Base-by-base conservation (phyloP, 92 coral and sea anemone species). In the Heliopora coerulea region DNA sequence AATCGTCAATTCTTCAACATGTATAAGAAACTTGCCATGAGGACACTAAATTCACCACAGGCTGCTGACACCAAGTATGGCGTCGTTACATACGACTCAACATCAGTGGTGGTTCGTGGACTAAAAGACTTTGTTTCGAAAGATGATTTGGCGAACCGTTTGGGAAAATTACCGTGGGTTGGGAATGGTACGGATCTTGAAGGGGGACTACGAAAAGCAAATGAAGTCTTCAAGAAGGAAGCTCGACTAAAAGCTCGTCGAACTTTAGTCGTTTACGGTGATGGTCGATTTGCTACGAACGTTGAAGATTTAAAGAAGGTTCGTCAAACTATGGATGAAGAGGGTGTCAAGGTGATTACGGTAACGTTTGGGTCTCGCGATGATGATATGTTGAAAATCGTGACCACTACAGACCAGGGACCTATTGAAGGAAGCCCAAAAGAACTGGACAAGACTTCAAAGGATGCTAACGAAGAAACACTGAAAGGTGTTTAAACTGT, bases 241-340 rank as follows among this genome's bases (percentile, higher is more conserved):
- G 61, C 79, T 26, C 82, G 97, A 28, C 66, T 86, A 6, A 61
- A 79, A 34, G 90, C 96, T 17, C 89, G 82, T 60, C 88, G 84
- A 76, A 86, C 86, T 24, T 75, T 95, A 18, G 83, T 90, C 8
- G 56, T 95, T 20, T 78, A 83, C 74, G 86, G 89, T 17, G 99
- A 95, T 35, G 63, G 77, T 54, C 74, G 58, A 12, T 70, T 70
- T 41, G 0, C 62, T 31, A 18, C 31, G 0, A 70, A n/a, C 25
- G 30, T 19, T 19, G 77, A 70, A 48, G 77, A 70, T 12, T 37
- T 70, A 21, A 70, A 20, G 39, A 20, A 48, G 35, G 1, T 34
- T 17, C 23, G 62, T 44, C 63, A 54, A 30, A 21, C 32, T 13
- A 18, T 70, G 27, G 63, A 70, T 49, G 27, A 17, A 24, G 42